Percentiles rank a stretch among this genome's conserved stretches.
phyloP scores from a whole-genome alignment of 2,888 invertebrate genomes.

The Tetranychus piercei region DNA sequence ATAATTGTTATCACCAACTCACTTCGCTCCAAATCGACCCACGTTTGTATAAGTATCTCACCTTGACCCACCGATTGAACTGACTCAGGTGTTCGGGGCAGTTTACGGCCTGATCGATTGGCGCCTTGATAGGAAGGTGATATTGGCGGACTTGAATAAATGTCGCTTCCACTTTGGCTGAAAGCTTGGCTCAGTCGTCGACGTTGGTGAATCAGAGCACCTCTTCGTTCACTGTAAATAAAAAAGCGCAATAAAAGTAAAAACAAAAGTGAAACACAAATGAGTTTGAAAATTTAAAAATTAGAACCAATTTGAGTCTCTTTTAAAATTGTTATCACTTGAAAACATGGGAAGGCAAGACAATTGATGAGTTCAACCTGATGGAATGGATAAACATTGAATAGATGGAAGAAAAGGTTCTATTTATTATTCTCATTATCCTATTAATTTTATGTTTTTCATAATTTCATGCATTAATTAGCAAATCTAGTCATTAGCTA shows the following conservation, averaged over 20 bases:
- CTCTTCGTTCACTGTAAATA: slow-evolving; percentile 4
- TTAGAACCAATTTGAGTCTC: background rate
- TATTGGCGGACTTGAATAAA: background rate
- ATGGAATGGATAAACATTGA: background rate
- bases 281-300: background rate
- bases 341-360: background rate
- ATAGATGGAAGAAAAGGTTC: background rate
- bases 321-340: background rate
- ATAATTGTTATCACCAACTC: slow-evolving; percentile 66
- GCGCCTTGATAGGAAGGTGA: slow-evolving; percentile 7
- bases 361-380: background rate
- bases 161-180: slow-evolving; percentile 3
- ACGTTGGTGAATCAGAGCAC: slow-evolving; percentile 20
- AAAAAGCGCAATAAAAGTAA: background rate
- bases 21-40: slow-evolving; percentile 63
- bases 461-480: no score
- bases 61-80: slow-evolving; percentile 34
- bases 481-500: no score
- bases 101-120: slow-evolving; percentile 16
- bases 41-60: slow-evolving; percentile 66
- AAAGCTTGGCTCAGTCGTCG: slow-evolving; percentile 21
- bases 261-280: background rate
- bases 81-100: slow-evolving; percentile 16
- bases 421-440: background rate
- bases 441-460: no score